Percentiles rank a stretch among this genome's conserved stretches.
phyloP scores from a whole-genome alignment of 1,140 invertebrate species.

The Armadillidium nasatum region DNA sequence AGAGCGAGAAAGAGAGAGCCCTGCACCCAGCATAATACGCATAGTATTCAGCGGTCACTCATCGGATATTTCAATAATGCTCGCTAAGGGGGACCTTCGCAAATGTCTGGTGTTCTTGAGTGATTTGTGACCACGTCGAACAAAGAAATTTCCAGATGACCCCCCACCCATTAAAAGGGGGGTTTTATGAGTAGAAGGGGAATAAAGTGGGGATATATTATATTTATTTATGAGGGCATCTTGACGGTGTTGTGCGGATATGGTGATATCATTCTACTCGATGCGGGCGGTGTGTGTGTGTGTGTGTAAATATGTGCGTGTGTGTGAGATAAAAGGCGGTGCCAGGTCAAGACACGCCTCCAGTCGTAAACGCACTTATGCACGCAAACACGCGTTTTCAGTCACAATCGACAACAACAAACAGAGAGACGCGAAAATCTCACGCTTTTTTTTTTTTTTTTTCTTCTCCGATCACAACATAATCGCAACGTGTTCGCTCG shows the following conservation, averaged over 20 bases:
- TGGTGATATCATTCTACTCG: slow-evolving; percentile 2
- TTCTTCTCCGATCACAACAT: neutral
- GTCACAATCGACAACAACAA: neutral
- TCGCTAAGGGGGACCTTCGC: slow-evolving; percentile 32
- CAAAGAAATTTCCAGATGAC: slow-evolving; percentile 45
- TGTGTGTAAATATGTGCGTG: no score
- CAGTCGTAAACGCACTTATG: slow-evolving; percentile 2
- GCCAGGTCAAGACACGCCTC: slow-evolving; percentile 7
- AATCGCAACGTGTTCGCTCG: neutral
- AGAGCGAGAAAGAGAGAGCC: slow-evolving; percentile 11
- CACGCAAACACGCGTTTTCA: slow-evolving; percentile 4
- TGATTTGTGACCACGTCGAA: slow-evolving; percentile 44
- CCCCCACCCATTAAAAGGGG: slow-evolving; percentile 41
- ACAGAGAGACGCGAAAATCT: neutral
- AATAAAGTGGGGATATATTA: slow-evolving; percentile 25
- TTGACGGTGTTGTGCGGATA: slow-evolving; percentile 6
- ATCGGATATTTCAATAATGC: slow-evolving; percentile 33
- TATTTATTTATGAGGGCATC: slow-evolving; percentile 25
- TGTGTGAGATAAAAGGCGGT: neutral
- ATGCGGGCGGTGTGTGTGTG: neutral
- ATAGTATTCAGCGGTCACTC: slow-evolving; percentile 21
- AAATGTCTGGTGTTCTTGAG: slow-evolving; percentile 44
- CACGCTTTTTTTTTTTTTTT: neutral
- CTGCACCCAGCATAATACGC: slow-evolving; percentile 31
- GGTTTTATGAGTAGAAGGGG: slow-evolving; percentile 19